Base-by-base conservation (phyloP, 2,797 vertebrate species). In the Phoxinus dragarum region DNA sequence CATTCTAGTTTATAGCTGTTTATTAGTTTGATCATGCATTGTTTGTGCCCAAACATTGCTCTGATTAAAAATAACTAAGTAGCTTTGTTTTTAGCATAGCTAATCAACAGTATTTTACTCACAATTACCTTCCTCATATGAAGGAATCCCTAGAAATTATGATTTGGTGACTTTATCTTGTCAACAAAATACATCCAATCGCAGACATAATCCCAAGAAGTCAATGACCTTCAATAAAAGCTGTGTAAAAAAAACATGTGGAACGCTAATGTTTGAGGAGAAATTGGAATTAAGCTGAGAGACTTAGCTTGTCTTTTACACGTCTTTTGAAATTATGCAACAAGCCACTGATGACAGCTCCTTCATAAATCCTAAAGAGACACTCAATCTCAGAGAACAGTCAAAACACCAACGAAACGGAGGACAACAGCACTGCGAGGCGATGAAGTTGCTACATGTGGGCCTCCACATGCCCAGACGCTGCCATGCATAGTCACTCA, bases 261-360 rank as follows among this genome's bases (percentile, higher is more conserved):
- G 16, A 68, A 54, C 61, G 67, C 17, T 6, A 42, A 9, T 34
- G 47, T 56, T 31, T 38, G 17, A 54, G 64, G 69, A 52, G 64
- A 42, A 69, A 52, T 68, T 49, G 31, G n/a, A 34, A 73, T 73
- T 27, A 47, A 47, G 17, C 59, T 64, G 17, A 74, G 59, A 86
- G 44, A 73, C 11, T 78, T 81, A 61, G 67, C 47, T 82, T 34
- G 78, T 85, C 78, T 81, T 79, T 77, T 80, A 80, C 52, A 87
- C 11, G 40, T 87, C 68, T 82, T 74, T 68, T 52, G 69, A 61
- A 64, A 87, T 90, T 88, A 82, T 73, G 76, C 80, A 88, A 88
- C 74, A 90, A 80, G 72, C 66, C 68, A 73, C 21, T 67, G 66
- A 73, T 23, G 64, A 73, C 84, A 78, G 67, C 61, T 86, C 75